A percentile compares a stretch with the other conserved stretches of the same genome.
Conservation (phyloP, 2,797 vertebrate species). For the Spondyliosoma cantharus region DNA sequence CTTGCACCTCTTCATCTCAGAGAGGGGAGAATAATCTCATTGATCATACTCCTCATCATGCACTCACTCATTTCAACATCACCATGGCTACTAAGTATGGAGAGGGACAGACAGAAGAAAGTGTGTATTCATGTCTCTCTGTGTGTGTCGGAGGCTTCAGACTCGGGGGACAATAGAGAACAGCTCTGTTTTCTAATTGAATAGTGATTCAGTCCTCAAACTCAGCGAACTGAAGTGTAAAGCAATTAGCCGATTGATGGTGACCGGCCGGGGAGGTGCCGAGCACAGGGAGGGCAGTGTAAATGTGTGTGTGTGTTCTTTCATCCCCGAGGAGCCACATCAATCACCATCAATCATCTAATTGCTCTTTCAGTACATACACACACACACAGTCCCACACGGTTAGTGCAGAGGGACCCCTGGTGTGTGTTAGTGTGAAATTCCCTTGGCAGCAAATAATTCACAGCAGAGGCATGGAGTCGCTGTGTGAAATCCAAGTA, state of each 20-base stretch:
- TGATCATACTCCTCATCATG: conserved; percentile 54
- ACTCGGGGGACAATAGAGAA: conserved; percentile 44
- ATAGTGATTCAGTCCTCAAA: conserved; percentile 70
- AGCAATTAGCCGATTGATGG: conserved; percentile 75
- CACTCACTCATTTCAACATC: conserved; percentile 58
- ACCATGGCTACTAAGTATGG: conserved; percentile 43
- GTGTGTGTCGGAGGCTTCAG: conserved; percentile 26
- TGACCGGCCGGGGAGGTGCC: conserved; percentile 37
- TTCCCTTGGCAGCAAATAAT: conserved; percentile 69
- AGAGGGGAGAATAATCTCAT: conserved; percentile 48
- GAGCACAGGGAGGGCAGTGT: not conserved
- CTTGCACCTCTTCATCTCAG: conserved; percentile 10
- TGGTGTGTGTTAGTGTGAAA: conserved; percentile 69
- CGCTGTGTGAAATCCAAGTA: conserved; percentile 62
- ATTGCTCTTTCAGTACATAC: conserved; percentile 57
- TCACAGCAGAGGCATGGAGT: conserved; percentile 58
- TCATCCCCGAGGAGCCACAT: conserved; percentile 47
- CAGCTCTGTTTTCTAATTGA: conserved; percentile 73
- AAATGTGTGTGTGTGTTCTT: conserved; percentile 21
- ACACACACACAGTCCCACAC: conserved; percentile 22
- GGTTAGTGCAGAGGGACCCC: conserved; percentile 36
- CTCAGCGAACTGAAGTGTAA: conserved; percentile 64
- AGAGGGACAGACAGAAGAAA: conserved; percentile 5
- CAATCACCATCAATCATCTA: conserved; percentile 72
- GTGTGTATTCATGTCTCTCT: not conserved